Base-by-base conservation (phyloP, 2,113 vertebrate species). In the Psettodes erumei region DNA sequence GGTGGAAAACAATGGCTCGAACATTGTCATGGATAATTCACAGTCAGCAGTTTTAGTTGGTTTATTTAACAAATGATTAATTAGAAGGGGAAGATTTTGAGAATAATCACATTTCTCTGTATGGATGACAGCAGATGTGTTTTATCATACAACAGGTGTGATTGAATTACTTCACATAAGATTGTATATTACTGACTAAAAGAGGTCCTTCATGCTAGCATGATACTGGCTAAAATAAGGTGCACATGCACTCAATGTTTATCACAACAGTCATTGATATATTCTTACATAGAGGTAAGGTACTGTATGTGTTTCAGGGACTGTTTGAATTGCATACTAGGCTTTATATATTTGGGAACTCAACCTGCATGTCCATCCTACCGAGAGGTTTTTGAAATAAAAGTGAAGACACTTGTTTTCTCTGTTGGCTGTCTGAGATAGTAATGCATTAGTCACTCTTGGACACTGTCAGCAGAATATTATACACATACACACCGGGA, bases 391-490 rank as follows among this genome's bases (percentile, higher is more conserved):
- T 25, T 18, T 37, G 18, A 43, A 37, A 66, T 66, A 54, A 71
- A 48, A 50, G 48, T 66, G n/a, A 62, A 63, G 27, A 53, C 33
- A 75, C 63, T 37, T 71, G 58, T 62, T 32, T 55, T 18, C 18
- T 28, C 55, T 35, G 38, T 33, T 56, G 48, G 30, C 27, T 43
- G 21, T 64, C 35, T 37, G 33, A 47, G 65, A 45, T 47, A 50
- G 38, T 4, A 38, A 32, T n/a, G 50, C 40, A 69, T 48, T 27
- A 74, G 58, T 56, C 64, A 33, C 19, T 50, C 40, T 42, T 58
- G 16, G 48, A 35, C 16, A 1, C 60, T 51, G 25, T 42, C 43
- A 27, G 55, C 10, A 51, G 43, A 65, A 58, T 71, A 65, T 64
- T 50, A 51, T 35, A 48, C 42, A 50, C 33, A 47, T 56, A 67